Base-by-base conservation (phyloP, 2,797 vertebrate genomes). In the Peromyscus nudipes region DNA sequence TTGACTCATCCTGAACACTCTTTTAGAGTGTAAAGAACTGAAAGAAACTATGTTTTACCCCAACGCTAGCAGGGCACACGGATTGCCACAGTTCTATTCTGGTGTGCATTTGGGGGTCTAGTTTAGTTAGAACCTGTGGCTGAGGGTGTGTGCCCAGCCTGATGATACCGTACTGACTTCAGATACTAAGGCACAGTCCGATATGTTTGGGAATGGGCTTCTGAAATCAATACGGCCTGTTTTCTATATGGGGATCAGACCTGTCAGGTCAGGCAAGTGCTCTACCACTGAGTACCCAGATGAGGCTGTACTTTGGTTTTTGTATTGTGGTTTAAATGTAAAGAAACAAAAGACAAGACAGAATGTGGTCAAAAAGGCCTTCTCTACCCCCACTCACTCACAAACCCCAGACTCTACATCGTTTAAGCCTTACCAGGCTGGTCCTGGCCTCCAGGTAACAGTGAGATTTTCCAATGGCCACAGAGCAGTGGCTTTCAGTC, bases 1-100 rank as follows among this genome's bases (percentile, higher is more conserved):
- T 81, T 95, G 82, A 96, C 69, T 95, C 62, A 94, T 71, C 71
- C 37, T 62, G 94, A 69, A 89, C 69, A 13, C 75, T 34, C 81
- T 91, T 96, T 49, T 57, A 84, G 89, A 77, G 52, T 86, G n/a
- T 64, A 91, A 87, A 46, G 43, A 57, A 5, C 73, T 29, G 71
- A 73, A 85, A 5, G 3, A 91, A 95, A 79, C 93, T 71, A 46
- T 83, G 43, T 89, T 92, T 94, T 84, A 86, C 92, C 79, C 49
- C 64, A 55, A 76, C 76, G 40, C 49, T 86, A n/a, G 37, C 37
- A 49, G 40, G 91, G 17, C 23, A 82, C 29, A 4, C 55, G 29
- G 46, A 82, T 60, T 60, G 21, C 8, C 52, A 73, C 60, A 60
- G 49, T 46, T 94, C 65, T 67, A 2, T 43, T 95, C 84, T 57